Evolutionary conservation across 2,797 vertebrate genomes (phyloP), one percentile per base, ranked within the genome.

Genomic region (Peromyscus nudipes): DNA sequence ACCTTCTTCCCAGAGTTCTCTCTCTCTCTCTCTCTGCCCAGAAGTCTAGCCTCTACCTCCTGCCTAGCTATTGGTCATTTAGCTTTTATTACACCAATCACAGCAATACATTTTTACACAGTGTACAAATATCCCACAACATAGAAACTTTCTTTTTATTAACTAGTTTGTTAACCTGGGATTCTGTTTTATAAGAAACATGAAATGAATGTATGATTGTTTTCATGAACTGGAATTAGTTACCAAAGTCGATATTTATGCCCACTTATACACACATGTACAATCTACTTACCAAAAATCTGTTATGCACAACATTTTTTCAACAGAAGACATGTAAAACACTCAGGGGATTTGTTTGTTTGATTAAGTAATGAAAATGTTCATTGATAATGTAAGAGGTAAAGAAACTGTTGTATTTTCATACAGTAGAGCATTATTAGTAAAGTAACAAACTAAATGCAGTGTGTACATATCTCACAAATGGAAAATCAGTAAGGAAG

Each of bases 101-200:
- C 19, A 40, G n/a, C 69, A 73, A 40, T 11, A 73, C n/a, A 73
- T 73, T 73, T 37, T 73, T 19, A 40, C 69, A 73, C 4, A 4
- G 4, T 73, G 69, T 23, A 37, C 37, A 73, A 23, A 11, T 23
- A 37, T 40, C 19, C n/a, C 21, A 73, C 69, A 29, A 67, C 65
- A 73, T 67, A 81, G 37, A 10, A 96, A 67, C 37, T 86, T 86
- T 27, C 43, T 5, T 80, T 37, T 83, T 27, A 82, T 40, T 12
- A 82, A 69, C 27, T 62, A 83, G 60, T 87, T 94, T 62, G 14
- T 82, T 91, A 91, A 88, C 46, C 10, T 76, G 69, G 80, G 93
- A 82, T 82, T 69, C 40, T 29, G 12, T 52, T 75, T 75, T 75
- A 75, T 40, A 75, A 75, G 19, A 83, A 88, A 88, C 5, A 25